Percentiles rank a stretch among this genome's conserved stretches.
Evolutionary conservation across 2,113 vertebrate genomes (phyloP).

Genomic region (Solea solea): DNA sequence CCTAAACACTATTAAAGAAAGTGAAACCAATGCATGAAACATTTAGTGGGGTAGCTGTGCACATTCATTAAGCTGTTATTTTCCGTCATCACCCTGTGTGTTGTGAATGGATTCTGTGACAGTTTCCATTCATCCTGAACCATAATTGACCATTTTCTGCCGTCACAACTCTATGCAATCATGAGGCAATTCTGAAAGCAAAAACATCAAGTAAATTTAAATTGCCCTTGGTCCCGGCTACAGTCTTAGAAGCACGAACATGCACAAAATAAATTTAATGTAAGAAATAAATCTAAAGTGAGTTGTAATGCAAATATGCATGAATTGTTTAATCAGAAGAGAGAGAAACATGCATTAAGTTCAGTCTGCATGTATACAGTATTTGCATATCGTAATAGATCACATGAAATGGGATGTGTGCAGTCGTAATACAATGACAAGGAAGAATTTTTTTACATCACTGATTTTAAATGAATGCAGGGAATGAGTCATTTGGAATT

Average conservation of each 20-base stretch:
- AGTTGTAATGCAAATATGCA: background rate
- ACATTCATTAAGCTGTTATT: constrained; percentile 13
- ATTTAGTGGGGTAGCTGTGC: constrained; percentile 19
- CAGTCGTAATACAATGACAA: constrained; percentile 5
- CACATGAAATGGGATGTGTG: constrained; percentile 26
- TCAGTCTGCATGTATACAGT: background rate
- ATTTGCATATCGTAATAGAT: constrained; percentile 5
- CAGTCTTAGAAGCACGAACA: background rate
- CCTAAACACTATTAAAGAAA: constrained; percentile 10
- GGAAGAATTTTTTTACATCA: constrained; percentile 43
- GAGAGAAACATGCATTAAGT: background rate
- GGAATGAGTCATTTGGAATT: constrained; percentile 36
- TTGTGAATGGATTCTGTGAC: constrained; percentile 18
- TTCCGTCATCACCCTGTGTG: constrained; percentile 3
- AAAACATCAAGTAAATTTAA: background rate
- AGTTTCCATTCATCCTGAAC: constrained; percentile 11
- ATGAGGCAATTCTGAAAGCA: background rate
- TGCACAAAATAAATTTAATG: background rate
- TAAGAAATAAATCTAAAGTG: no score
- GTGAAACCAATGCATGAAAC: constrained; percentile 7
- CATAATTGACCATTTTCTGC: constrained; percentile 28
- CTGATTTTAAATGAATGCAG: constrained; percentile 48
- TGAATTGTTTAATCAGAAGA: background rate
- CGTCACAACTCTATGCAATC: background rate
- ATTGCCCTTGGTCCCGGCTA: background rate